Evolutionary conservation across 2,888 invertebrate species (phyloP).

Genomic region (Melinaea menophilus): DNA sequence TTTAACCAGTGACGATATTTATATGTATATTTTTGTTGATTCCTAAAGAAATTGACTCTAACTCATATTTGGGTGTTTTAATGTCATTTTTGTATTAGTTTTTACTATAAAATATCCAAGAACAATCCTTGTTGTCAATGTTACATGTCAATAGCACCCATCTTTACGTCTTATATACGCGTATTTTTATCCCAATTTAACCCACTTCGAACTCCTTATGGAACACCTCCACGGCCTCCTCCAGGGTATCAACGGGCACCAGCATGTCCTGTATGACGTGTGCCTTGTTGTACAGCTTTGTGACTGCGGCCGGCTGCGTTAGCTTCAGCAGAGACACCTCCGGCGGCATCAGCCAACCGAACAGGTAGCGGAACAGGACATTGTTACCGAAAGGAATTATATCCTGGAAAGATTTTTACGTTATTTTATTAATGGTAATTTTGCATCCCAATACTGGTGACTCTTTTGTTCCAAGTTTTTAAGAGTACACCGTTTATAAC

Average conservation of each 20-base stretch:
- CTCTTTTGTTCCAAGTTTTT: no score
- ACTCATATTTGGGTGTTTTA: no score
- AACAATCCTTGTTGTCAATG: no score
- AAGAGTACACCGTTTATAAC: not conserved
- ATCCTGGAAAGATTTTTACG: conserved; percentile 71
- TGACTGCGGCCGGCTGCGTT: conserved; percentile 84
- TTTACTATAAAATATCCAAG: no score
- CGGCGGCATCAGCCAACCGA: conserved; percentile 91
- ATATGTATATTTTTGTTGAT: not conserved
- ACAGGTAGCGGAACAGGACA: conserved; percentile 81
- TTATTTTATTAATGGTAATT: no score
- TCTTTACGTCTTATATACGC: not conserved
- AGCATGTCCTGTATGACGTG: conserved; percentile 91
- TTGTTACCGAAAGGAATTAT: conserved; percentile 91
- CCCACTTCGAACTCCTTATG: conserved; percentile 81
- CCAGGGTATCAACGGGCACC: conserved; percentile 81
- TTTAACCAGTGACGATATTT: not conserved
- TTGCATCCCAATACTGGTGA: no score
- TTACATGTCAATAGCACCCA: no score
- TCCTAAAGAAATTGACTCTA: no score
- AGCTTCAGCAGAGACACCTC: conserved; percentile 88
- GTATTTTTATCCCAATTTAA: not conserved
- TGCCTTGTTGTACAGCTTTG: conserved; percentile 84
- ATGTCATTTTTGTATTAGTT: no score
- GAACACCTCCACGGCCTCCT: conserved; percentile 80